Conservation (phyloP, 1,140 invertebrate species). For the Ceratitis capitata region DNA sequence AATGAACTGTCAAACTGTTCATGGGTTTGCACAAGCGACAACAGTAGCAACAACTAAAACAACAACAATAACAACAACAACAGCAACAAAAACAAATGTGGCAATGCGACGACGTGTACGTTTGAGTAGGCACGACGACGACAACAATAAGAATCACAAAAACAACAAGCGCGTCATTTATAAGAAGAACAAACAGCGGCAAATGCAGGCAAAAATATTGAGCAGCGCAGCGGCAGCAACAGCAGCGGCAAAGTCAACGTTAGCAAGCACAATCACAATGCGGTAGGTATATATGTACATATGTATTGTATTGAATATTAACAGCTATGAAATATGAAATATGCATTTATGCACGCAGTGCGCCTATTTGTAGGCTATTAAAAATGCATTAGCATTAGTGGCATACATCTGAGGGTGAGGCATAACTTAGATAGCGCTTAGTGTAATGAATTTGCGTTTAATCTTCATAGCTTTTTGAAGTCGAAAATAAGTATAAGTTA, state of each 20-base stretch:
- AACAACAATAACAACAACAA: too few species aligned
- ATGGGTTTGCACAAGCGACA: too few species aligned
- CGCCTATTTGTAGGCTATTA: slow-evolving; percentile 17
- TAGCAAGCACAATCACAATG: neutral
- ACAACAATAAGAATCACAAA: neutral
- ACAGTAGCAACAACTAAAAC: too few species aligned
- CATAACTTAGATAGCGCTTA: neutral
- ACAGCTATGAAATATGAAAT: neutral
- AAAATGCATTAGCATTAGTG: slow-evolving; percentile 2
- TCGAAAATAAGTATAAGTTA: too few species aligned
- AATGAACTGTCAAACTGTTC: slow-evolving; percentile 28
- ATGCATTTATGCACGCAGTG: neutral
- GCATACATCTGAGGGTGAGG: neutral
- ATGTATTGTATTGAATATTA: slow-evolving; percentile 2
- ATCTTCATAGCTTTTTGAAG: too few species aligned
- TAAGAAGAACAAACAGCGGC: neutral
- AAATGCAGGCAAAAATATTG: neutral
- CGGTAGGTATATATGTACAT: neutral
- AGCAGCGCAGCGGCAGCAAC: neutral
- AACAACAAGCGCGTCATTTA: neutral
- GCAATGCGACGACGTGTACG: neutral
- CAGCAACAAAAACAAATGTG: neutral
- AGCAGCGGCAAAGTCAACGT: neutral
- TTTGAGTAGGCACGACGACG: neutral
- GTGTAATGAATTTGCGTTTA: too few species aligned